Conservation (phyloP, 2,797 vertebrate genomes). For the Bradypus variegatus region DNA sequence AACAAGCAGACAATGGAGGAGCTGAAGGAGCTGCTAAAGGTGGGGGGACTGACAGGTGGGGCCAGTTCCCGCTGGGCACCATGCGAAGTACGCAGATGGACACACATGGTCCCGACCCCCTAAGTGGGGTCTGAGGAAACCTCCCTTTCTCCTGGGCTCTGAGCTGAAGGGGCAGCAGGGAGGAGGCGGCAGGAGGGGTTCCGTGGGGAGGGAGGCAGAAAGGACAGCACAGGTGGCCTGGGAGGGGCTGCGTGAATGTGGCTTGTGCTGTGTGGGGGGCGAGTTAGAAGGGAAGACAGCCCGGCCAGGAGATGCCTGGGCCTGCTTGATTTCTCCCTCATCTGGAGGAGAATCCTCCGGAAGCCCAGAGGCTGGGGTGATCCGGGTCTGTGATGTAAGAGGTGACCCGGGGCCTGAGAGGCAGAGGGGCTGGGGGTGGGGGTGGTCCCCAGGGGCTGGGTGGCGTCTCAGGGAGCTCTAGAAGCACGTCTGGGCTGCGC, state of each 20-base stretch:
- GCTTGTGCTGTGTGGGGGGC: not conserved
- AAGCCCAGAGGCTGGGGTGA: too few relatives aligned
- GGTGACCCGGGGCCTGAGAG: not conserved
- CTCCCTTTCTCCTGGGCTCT: too few relatives aligned
- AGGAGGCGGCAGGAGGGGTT: not conserved
- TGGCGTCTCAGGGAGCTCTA: too few relatives aligned
- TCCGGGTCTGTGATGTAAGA: not conserved
- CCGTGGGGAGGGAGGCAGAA: too few relatives aligned
- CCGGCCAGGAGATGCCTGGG: not conserved
- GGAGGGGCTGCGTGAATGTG: rapidly evolving
- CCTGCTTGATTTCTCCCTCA: too few relatives aligned
- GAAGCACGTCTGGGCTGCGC: too few relatives aligned
- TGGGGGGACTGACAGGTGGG: constrained; percentile 52
- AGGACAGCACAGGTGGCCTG: not conserved
- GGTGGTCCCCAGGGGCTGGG: too few relatives aligned
- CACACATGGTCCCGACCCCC: too few relatives aligned
- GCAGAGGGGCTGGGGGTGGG: not conserved
- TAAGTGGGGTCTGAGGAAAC: too few relatives aligned
- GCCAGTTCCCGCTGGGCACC: not conserved
- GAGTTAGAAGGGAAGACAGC: not conserved
- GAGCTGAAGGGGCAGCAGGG: too few relatives aligned
- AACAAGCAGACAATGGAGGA: constrained; percentile 99
- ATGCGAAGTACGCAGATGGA: too few relatives aligned
- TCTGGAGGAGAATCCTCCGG: too few relatives aligned
- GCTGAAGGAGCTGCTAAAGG: constrained; percentile 96